Evolutionary conservation across 2,113 vertebrate genomes (phyloP).

Genomic region (Lichenostomus cassidix): DNA sequence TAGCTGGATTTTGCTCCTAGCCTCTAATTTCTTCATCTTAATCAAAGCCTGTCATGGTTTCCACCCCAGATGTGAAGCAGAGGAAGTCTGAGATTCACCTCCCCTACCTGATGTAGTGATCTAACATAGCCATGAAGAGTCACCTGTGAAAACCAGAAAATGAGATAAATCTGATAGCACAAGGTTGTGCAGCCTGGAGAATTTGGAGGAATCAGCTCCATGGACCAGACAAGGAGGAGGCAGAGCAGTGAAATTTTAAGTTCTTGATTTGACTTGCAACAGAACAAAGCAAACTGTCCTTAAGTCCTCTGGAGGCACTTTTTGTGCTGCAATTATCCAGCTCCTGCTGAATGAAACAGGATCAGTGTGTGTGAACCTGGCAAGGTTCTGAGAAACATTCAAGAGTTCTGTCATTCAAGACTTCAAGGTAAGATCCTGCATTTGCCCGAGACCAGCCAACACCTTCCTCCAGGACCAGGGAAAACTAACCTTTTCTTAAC

Average conservation of each 20-base stretch:
- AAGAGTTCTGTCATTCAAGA: neutral
- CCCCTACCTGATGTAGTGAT: neutral
- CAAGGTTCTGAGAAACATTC: neutral
- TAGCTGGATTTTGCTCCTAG: conserved; percentile 17
- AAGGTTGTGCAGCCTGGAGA: neutral
- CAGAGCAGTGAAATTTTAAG: neutral
- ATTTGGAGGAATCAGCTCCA: neutral
- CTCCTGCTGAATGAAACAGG: neutral
- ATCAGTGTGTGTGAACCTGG: neutral
- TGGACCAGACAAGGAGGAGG: neutral
- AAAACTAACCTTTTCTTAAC: neutral
- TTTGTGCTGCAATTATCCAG: neutral
- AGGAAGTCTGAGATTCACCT: neutral
- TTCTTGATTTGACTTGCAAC: neutral
- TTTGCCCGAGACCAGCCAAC: neutral
- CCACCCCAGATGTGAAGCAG: neutral
- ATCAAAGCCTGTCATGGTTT: conserved; percentile 12
- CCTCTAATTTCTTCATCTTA: conserved; percentile 54
- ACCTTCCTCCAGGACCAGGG: neutral
- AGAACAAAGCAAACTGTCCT: neutral
- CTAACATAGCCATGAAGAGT: neutral
- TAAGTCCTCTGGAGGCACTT: neutral
- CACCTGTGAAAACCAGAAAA: neutral
- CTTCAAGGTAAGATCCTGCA: neutral
- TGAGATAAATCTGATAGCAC: neutral